phyloP scores from a whole-genome alignment of 1,140 invertebrate species.

The Drosophila micromelanica region DNA sequence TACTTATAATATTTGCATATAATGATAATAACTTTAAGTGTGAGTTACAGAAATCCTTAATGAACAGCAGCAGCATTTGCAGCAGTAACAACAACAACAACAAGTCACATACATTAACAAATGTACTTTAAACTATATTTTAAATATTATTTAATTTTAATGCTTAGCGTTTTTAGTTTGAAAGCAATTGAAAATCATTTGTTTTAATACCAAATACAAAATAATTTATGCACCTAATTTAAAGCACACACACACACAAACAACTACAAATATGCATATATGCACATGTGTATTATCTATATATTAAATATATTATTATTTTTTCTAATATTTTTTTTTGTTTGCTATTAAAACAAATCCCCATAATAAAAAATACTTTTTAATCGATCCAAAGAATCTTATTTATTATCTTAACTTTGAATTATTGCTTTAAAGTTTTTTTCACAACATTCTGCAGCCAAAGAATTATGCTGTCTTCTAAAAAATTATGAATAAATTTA shows the following conservation, averaged over 20 bases:
- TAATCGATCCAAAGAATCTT: slow-evolving; percentile 7
- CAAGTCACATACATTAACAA: slow-evolving; percentile 67
- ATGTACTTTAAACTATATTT: slow-evolving; percentile 49
- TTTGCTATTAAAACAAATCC: slow-evolving; percentile 30
- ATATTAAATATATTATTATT: slow-evolving; percentile 61
- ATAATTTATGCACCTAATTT: slow-evolving; percentile 53
- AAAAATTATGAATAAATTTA: neutral
- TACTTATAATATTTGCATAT: slow-evolving; percentile 9
- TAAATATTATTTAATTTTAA: slow-evolving; percentile 69
- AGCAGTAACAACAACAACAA: slow-evolving; percentile 53
- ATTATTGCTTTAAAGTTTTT: neutral
- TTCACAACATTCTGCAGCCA: neutral
- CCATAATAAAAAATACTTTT: slow-evolving; percentile 40
- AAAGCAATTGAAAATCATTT: slow-evolving; percentile 62
- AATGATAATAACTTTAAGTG: slow-evolving; percentile 33
- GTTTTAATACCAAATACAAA: slow-evolving; percentile 80
- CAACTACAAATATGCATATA: slow-evolving; percentile 36
- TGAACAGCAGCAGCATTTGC: slow-evolving; percentile 8
- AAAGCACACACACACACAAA: slow-evolving; percentile 45
- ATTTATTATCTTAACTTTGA: neutral
- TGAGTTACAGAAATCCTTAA: slow-evolving; percentile 35
- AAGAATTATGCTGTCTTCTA: too few relatives aligned
- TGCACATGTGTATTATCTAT: slow-evolving; percentile 69
- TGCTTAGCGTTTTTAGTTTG: slow-evolving; percentile 58
- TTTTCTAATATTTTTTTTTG: slow-evolving; percentile 31